Evolutionary conservation across 1,140 invertebrate genomes (phyloP).

Genomic region (Drosophila ohnishii): DNA sequence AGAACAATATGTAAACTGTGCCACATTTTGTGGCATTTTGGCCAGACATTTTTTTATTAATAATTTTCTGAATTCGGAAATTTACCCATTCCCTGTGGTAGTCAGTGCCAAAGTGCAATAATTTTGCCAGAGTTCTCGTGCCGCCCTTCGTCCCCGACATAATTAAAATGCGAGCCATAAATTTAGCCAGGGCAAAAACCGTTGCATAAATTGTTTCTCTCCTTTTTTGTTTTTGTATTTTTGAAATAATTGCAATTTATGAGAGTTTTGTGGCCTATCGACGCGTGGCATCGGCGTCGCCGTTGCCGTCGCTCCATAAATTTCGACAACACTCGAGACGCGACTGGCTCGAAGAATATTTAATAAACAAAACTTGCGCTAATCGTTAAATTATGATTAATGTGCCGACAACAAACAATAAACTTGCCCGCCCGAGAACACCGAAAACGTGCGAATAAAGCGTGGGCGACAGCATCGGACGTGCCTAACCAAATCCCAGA

Average conservation of each 20-base stretch:
- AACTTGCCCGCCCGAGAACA: conserved; percentile 37
- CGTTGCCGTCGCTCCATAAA: conserved; percentile 43
- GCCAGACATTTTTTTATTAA: conserved; percentile 19
- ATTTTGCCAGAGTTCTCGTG: background rate
- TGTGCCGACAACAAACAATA: conserved; percentile 66
- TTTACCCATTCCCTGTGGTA: background rate
- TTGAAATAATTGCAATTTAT: conserved; percentile 59
- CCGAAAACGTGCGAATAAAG: conserved; percentile 53
- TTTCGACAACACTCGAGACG: conserved; percentile 37
- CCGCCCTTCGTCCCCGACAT: background rate
- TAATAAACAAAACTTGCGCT: conserved; percentile 76
- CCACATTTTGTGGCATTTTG: conserved; percentile 5
- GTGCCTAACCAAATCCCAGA: conserved; percentile 47
- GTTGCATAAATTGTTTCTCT: conserved; percentile 13
- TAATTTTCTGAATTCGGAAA: background rate
- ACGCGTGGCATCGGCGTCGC: conserved; percentile 60
- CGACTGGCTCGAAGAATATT: conserved; percentile 53
- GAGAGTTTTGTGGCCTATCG: conserved; percentile 48
- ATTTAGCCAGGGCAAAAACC: conserved; percentile 12
- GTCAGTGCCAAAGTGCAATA: conserved; percentile 17
- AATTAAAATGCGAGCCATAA: conserved; percentile 34
- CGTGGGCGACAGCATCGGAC: conserved; percentile 36
- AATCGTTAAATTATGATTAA: conserved; percentile 78
- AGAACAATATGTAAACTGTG: conserved; percentile 19
- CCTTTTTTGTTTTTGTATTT: background rate